phyloP scores from a whole-genome alignment of 2,888 invertebrate genomes.

The Eudasyphora cyanicolor region DNA sequence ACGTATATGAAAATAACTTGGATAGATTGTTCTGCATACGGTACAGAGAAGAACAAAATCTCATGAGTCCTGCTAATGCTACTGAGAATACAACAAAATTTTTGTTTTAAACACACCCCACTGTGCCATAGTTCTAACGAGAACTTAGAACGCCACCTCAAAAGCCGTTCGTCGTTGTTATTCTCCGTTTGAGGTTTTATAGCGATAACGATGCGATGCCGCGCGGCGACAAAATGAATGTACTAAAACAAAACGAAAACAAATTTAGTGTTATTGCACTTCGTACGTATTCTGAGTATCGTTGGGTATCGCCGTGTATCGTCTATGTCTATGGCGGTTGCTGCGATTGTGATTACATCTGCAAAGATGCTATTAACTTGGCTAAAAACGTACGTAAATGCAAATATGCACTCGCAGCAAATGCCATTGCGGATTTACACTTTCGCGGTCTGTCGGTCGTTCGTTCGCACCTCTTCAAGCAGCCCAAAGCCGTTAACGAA shows the following conservation, averaged over 20 bases:
- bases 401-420: no score
- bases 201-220: neutral
- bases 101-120: no score
- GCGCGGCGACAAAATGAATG: no score
- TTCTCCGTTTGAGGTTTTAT: neutral
- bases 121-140: neutral
- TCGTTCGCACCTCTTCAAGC: neutral
- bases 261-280: conserved; percentile 36
- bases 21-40: no score
- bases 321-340: no score
- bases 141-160: neutral
- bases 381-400: no score
- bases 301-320: no score
- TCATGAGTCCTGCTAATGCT: no score
- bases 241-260: conserved; percentile 20
- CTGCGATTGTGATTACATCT: neutral
- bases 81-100: no score
- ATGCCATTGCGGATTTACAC: neutral
- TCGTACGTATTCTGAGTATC: neutral
- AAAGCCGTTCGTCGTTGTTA: neutral
- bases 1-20: no score
- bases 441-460: neutral
- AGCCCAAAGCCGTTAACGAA: conserved; percentile 18
- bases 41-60: no score
- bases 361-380: conserved; percentile 8